A percentile compares a stretch with the other conserved stretches of the same genome.
Evolutionary conservation across 1,140 invertebrate genomes (phyloP).

Genomic region (Sinella curviseta): DNA sequence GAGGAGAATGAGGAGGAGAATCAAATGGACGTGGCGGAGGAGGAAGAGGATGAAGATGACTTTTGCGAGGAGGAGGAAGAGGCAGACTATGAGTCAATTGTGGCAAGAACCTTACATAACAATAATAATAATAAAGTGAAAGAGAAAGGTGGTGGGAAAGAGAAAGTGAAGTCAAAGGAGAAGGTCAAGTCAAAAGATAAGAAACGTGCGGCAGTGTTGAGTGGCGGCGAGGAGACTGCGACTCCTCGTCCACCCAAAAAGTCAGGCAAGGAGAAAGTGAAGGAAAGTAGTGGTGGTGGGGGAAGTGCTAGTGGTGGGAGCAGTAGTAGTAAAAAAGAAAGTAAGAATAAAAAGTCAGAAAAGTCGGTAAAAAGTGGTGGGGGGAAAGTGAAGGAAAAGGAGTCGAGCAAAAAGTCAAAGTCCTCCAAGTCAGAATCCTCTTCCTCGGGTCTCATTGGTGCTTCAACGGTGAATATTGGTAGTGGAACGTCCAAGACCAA

Average conservation of each 20-base stretch:
- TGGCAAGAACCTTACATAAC: constrained; percentile 8
- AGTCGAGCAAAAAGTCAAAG: constrained; percentile 19
- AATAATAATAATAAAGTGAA: constrained; percentile 14
- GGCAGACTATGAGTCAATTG: constrained; percentile 5
- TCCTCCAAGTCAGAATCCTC: background rate
- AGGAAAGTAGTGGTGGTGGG: background rate
- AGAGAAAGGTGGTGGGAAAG: background rate
- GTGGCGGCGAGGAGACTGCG: background rate
- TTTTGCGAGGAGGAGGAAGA: background rate
- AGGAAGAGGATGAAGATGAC: constrained; percentile 12
- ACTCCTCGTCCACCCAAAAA: background rate
- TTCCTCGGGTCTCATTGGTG: constrained; percentile 42
- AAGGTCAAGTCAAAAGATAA: constrained; percentile 17
- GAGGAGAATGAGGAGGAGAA: background rate
- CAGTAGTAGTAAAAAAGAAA: background rate
- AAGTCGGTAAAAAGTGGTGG: constrained; percentile 33
- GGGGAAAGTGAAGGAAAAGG: too few species aligned
- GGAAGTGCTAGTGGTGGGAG: background rate
- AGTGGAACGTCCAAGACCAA: constrained; percentile 51
- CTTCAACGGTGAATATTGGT: constrained; percentile 36
- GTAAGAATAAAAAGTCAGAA: constrained; percentile 24
- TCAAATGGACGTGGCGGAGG: background rate
- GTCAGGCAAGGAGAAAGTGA: background rate
- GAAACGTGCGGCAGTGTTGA: background rate
- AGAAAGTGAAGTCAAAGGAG: constrained; percentile 19